These are phyloP conservation scores for Xestoiulus laeticollis DNA, from an alignment of 2,888 invertebrate genomes.

Conservation along the genomic window DNA sequence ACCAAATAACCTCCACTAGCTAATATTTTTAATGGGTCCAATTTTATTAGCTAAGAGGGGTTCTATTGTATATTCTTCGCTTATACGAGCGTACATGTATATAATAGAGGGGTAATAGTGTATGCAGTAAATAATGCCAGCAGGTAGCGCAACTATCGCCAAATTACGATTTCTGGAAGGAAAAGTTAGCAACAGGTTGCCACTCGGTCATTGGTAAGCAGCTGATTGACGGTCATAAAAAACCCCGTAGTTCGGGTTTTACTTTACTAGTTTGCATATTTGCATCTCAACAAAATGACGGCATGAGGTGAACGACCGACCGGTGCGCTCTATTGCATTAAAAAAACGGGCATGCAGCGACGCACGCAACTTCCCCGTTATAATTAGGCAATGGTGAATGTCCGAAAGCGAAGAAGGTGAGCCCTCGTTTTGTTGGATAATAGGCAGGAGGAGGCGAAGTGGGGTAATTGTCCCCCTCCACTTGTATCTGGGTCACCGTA, in stretches of 20 bases:
- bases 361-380: conserved; percentile 12
- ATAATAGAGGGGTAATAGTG: too few relatives aligned
- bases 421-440: background rate
- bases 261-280: background rate
- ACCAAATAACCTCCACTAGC: too few relatives aligned
- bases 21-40: too few relatives aligned
- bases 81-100: too few relatives aligned
- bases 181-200: too few relatives aligned
- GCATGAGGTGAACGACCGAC: background rate
- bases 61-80: too few relatives aligned
- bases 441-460: background rate
- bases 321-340: background rate
- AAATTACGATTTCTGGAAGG: too few relatives aligned
- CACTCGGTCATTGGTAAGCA: background rate
- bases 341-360: background rate
- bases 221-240: background rate
- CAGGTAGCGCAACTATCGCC: background rate
- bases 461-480: background rate
- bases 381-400: conserved; percentile 32
- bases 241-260: background rate
- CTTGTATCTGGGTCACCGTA: conserved; percentile 21
- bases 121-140: background rate
- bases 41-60: too few relatives aligned
- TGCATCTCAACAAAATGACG: background rate
- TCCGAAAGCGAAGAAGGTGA: conserved; percentile 44